phyloP scores from a whole-genome alignment of 1,140 invertebrate species.

The Bombus huntii region DNA sequence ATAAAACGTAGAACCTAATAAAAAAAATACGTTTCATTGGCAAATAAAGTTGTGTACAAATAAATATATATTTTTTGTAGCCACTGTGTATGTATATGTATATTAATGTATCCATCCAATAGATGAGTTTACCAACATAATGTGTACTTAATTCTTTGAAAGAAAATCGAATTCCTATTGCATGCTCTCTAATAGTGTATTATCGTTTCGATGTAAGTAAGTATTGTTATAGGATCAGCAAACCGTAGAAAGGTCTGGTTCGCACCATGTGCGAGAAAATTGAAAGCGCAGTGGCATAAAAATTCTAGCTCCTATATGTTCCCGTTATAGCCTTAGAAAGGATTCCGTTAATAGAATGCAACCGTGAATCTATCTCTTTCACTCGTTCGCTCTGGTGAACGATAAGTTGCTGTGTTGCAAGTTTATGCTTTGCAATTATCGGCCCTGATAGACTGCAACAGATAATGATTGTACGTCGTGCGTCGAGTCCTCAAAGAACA shows the following conservation, averaged over 20 bases:
- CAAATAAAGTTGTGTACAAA: too few relatives aligned
- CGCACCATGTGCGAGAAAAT: slow-evolving; percentile 24
- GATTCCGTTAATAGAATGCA: slow-evolving; percentile 62
- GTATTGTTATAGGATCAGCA: neutral
- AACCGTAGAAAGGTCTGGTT: slow-evolving; percentile 9
- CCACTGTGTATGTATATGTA: too few relatives aligned
- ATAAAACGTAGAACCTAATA: too few relatives aligned
- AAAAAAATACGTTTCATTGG: too few relatives aligned
- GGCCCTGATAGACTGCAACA: slow-evolving; percentile 17
- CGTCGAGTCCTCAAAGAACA: slow-evolving; percentile 42
- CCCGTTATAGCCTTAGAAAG: slow-evolving; percentile 56
- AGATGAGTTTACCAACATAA: neutral
- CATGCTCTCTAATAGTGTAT: too few relatives aligned
- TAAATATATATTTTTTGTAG: too few relatives aligned
- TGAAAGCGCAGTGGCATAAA: slow-evolving; percentile 41
- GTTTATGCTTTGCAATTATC: slow-evolving; percentile 32
- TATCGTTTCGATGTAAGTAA: neutral
- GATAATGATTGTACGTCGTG: slow-evolving; percentile 36
- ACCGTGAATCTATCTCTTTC: slow-evolving; percentile 6
- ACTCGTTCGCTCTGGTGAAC: neutral
- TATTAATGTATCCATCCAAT: neutral
- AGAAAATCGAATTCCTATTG: neutral
- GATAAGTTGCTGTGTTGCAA: neutral
- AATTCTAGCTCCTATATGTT: slow-evolving; percentile 17
- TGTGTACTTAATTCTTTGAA: neutral